These are phyloP conservation scores for Ephestia elutella DNA, from an alignment of 1,140 invertebrate genomes.

Conservation along the genomic window DNA sequence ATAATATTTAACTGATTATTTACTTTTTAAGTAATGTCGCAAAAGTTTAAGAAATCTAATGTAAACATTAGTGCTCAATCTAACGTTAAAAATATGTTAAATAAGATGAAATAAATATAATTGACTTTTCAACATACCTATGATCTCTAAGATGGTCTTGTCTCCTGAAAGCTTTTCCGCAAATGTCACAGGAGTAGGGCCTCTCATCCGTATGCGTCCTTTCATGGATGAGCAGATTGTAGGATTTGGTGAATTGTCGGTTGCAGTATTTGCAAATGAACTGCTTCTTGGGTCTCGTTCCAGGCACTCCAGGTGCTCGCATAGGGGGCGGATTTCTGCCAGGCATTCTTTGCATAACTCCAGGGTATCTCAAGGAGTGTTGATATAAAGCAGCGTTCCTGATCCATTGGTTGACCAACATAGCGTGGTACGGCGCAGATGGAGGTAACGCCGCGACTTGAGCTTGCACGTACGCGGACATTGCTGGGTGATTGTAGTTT, in stretches of 20 bases:
- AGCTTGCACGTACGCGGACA: constrained; percentile 65
- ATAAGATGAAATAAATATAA: no score
- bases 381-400: constrained; percentile 80
- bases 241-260: constrained; percentile 96
- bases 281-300: constrained; percentile 89
- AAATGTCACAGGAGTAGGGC: constrained; percentile 96
- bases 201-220: constrained; percentile 96
- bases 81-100: neutral
- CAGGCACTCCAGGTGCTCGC: constrained; percentile 74
- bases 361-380: constrained; percentile 69
- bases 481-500: constrained; percentile 44
- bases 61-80: neutral
- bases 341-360: constrained; percentile 64
- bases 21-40: neutral
- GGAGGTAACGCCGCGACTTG: constrained; percentile 61
- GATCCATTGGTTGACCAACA: constrained; percentile 83
- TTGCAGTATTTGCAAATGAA: constrained; percentile 97
- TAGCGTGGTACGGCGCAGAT: constrained; percentile 64
- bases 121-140: constrained; percentile 74
- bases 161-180: constrained; percentile 94
- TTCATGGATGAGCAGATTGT: constrained; percentile 96
- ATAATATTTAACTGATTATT: constrained; percentile 25
- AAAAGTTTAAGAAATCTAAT: no score
- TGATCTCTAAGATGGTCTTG: constrained; percentile 96
- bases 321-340: constrained; percentile 72